A percentile compares a stretch with the other conserved stretches of the same genome.
These are phyloP conservation scores for Caerostris extrusa DNA, from an alignment of 1,140 invertebrate genomes.

Conservation along the genomic window DNA sequence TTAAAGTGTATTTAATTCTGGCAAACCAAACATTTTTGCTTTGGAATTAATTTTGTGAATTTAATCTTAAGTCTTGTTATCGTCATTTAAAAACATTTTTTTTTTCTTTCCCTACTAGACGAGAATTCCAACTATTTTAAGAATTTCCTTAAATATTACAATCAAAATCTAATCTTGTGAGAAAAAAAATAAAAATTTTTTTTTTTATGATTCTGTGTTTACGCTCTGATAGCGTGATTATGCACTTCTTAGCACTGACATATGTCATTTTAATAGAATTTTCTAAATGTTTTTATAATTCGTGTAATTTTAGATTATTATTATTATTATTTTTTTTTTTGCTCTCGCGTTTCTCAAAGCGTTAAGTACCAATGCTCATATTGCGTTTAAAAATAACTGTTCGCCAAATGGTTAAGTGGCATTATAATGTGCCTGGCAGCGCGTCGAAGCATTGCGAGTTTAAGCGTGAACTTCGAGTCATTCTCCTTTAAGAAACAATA, in stretches of 20 bases:
- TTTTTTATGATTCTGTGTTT: neutral
- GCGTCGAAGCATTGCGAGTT: neutral
- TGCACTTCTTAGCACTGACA: neutral
- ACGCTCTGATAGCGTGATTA: neutral
- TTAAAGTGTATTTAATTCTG: too few species aligned
- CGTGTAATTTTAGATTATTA: neutral
- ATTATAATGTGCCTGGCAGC: neutral
- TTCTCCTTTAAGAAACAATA: conserved; percentile 38
- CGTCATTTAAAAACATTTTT: neutral
- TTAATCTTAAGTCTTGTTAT: too few species aligned
- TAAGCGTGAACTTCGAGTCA: conserved; percentile 10
- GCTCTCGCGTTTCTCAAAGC: neutral
- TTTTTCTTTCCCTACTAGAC: neutral
- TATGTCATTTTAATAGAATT: neutral
- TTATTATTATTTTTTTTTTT: neutral
- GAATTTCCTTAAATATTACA: neutral
- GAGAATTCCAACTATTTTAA: neutral
- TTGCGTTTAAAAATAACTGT: conserved; percentile 17
- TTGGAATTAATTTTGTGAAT: too few species aligned
- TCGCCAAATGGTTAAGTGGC: conserved; percentile 51
- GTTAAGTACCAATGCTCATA: neutral
- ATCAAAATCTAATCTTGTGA: neutral
- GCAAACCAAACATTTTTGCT: too few species aligned
- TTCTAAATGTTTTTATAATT: neutral
- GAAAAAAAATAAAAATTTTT: neutral